phyloP scores from a whole-genome alignment of 92 coral and sea anemone genomes.

The Hydrozoanthus gracilis region DNA sequence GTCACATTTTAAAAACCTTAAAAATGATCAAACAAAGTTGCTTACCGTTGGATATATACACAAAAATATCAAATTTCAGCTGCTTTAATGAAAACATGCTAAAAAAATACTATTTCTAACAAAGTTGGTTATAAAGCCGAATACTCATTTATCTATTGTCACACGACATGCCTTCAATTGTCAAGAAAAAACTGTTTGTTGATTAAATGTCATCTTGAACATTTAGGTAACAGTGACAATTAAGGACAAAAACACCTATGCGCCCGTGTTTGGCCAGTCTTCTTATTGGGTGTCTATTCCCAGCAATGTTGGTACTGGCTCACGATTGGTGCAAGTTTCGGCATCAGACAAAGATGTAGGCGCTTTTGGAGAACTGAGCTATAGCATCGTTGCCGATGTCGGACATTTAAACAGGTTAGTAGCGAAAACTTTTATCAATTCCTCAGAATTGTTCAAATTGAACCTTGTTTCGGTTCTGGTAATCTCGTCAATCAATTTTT shows the following conservation, averaged over 20 bases:
- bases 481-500: too few species aligned
- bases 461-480: too few species aligned
- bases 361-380: conserved; percentile 34
- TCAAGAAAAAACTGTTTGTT: too few species aligned
- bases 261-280: conserved; percentile 26
- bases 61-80: not conserved
- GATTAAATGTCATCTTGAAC: not conserved
- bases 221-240: conserved; percentile 35
- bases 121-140: too few species aligned
- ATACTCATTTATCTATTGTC: too few species aligned
- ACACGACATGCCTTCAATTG: too few species aligned
- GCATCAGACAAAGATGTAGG: conserved; percentile 53
- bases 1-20: too few species aligned
- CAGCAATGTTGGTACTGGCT: conserved; percentile 11
- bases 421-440: not conserved
- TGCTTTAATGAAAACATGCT: not conserved
- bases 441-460: too few species aligned
- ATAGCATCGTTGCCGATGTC: conserved; percentile 34
- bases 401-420: conserved; percentile 15
- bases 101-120: too few species aligned
- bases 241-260: not conserved
- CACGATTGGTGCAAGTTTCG: not conserved
- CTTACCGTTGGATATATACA: too few species aligned
- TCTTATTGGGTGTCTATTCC: conserved; percentile 46
- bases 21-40: too few species aligned